Percentiles rank a stretch among this genome's conserved stretches.
Evolutionary conservation across 2,888 invertebrate species (phyloP).

Genomic region (Calameuta idolon): DNA sequence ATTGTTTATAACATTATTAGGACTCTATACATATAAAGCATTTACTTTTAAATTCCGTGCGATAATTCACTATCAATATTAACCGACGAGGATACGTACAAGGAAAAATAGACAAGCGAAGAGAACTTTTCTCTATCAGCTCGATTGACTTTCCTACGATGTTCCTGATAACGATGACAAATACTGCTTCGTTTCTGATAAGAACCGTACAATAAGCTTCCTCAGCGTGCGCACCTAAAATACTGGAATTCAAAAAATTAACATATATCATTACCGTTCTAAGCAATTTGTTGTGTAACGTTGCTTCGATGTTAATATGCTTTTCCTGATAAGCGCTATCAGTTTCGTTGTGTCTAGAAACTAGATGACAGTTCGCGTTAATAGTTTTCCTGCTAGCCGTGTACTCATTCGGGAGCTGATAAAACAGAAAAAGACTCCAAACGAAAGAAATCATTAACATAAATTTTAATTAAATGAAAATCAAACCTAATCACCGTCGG

Average conservation of each 20-base stretch:
- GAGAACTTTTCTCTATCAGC: conserved; percentile 3
- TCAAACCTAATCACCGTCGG: no score
- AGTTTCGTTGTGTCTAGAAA: neutral
- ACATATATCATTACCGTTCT: neutral
- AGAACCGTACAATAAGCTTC: neutral
- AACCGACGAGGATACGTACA: neutral
- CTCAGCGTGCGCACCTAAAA: neutral
- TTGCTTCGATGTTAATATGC: neutral
- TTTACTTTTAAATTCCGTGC: neutral
- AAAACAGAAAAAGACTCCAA: no score
- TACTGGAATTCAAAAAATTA: neutral
- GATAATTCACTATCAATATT: neutral
- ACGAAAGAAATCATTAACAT: no score
- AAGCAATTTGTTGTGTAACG: neutral
- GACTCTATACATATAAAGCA: neutral
- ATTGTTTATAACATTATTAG: no score
- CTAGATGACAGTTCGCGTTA: neutral
- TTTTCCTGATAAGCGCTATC: neutral
- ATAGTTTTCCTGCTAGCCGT: no score
- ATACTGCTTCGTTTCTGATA: neutral
- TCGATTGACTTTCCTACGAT: conserved; percentile 15
- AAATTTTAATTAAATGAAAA: no score
- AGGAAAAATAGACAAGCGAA: neutral
- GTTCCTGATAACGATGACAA: neutral
- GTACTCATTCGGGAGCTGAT: no score